Percentiles rank a stretch among this genome's conserved stretches.
Conservation (phyloP, 2,888 invertebrate genomes). For the Trissolcus brochymenae region DNA sequence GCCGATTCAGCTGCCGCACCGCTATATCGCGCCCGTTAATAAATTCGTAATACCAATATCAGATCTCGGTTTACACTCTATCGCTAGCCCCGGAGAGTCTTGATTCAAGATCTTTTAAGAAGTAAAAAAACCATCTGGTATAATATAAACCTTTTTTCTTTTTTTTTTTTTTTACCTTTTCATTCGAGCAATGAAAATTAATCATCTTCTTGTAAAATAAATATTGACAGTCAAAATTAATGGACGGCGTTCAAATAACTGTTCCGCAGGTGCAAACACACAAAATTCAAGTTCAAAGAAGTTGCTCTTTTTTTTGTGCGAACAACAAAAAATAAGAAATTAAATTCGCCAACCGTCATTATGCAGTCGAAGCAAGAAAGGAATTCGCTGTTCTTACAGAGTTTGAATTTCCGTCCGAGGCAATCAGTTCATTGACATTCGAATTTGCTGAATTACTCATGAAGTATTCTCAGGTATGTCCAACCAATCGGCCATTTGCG, state of each 20-base stretch:
- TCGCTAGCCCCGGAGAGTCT: slow-evolving; percentile 16
- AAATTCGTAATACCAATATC: slow-evolving; percentile 47
- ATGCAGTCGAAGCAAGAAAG: no score
- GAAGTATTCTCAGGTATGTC: slow-evolving; percentile 1
- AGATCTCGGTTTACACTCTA: slow-evolving; percentile 35
- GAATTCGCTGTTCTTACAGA: slow-evolving; percentile 3
- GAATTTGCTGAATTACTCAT: slow-evolving; percentile 9
- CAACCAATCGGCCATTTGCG: neutral
- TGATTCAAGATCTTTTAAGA: slow-evolving; percentile 12
- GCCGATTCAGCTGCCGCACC: slow-evolving; percentile 17
- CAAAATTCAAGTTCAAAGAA: no score
- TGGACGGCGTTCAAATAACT: neutral
- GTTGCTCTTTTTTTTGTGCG: no score
- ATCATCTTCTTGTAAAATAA: slow-evolving; percentile 18
- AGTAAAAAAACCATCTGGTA: slow-evolving; percentile 5
- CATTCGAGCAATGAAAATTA: slow-evolving; percentile 14
- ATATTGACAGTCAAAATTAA: no score
- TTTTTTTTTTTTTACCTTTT: neutral
- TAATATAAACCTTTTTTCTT: no score
- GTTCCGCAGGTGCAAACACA: neutral
- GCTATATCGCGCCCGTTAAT: slow-evolving; percentile 30
- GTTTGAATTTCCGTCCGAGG: neutral
- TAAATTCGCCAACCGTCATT: no score
- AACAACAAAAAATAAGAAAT: no score
- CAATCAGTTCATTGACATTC: slow-evolving; percentile 13